Base-by-base conservation (phyloP, 2,888 invertebrate species). In the Nomada fabriciana region DNA sequence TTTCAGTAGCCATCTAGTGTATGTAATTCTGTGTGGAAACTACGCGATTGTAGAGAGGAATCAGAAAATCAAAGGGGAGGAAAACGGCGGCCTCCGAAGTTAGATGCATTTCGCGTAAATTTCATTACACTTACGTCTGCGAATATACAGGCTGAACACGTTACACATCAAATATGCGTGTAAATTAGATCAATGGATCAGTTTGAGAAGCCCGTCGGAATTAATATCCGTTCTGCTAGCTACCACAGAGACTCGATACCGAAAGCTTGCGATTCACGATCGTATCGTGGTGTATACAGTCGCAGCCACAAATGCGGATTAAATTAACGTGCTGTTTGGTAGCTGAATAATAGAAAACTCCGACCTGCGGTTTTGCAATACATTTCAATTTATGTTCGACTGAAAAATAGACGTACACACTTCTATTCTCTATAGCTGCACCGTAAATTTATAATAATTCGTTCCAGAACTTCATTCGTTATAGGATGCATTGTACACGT, bases 141-240 rank as follows among this genome's bases (percentile, higher is more conserved):
- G 50, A 2, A 61, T 52, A 63, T 53, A 67, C 42, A 29, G 10
- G 20, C 60, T 57, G 53, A 65, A 52, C 43, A 60, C 57, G 79
- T 83, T 85, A 65, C 52, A 77, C 47, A 77, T 82, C 78, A 88
- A 88, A 88, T 78, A 74, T 76, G 82, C 87, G 85, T 85, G 87
- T 86, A 88, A 91, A 91, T 91, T 90, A 88, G 88, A 91, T 91
- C 89, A 91, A 89, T 88, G 89, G 86, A 89, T 91, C 88, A 85
- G 88, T 87, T 89, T 85, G 88, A 90, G 89, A 87, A 89, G 86
- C 88, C 80, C 84, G 86, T 89, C 88, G 87, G 89, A 90, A 91
- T 92, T 91, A 92, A 90, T 92, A 92, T 92, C 90, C 92, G 91
- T 91, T 91, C 86, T 83, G 91, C 90, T 91, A 89, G 91, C 89